Base-by-base conservation (phyloP, 2,888 invertebrate genomes). In the Drosophila phalerata region DNA sequence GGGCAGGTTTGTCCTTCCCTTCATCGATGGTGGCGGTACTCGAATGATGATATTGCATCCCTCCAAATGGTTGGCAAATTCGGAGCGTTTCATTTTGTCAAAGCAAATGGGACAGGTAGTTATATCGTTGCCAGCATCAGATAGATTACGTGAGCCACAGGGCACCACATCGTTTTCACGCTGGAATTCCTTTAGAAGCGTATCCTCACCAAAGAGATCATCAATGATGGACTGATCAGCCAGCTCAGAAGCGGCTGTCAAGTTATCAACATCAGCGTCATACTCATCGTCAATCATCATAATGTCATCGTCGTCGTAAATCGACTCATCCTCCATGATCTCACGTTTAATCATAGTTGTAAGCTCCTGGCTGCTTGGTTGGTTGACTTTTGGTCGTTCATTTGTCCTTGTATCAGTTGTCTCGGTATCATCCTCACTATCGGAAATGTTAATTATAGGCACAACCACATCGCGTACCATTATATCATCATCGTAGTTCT, bases 81-180 rank as follows among this genome's bases (percentile, higher is more conserved):
- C 70, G 2, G 79, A 73, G 6, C 93, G 91, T 28, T 81, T 86
- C 79, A 93, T 80, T 47, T 90, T 91, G 13, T 86, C 90, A 37
- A 91, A 86, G 60, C 93, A 93, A 17, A 93, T 90, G 0, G 93
- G 92, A 60, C 93, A 93, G 0, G 76, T 82, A 13, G 92, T 89
- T 5, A 93, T 92, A 48, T 92, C 93, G 43, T 90, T 88, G 13
- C 73, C 58, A 0, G 82, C 77, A 77, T 91, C 69, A 5, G 78
- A 66, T 11, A 55, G 45, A 58, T 77, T 62, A 0, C 79, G 77
- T 0, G 91, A 91, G 6, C 89, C 78, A 0, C 79, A 71, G 2
- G 90, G 85, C 22, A 80, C 61, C 6, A 91, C 83, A 64, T 90
- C 89, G 32, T 92, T 92, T 49, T 92, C 89, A 3, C 69, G 77